A percentile compares a stretch with the other conserved stretches of the same genome.
These are phyloP conservation scores for Carpatolechia fugitivella DNA, from an alignment of 2,888 invertebrate genomes.

Conservation along the genomic window DNA sequence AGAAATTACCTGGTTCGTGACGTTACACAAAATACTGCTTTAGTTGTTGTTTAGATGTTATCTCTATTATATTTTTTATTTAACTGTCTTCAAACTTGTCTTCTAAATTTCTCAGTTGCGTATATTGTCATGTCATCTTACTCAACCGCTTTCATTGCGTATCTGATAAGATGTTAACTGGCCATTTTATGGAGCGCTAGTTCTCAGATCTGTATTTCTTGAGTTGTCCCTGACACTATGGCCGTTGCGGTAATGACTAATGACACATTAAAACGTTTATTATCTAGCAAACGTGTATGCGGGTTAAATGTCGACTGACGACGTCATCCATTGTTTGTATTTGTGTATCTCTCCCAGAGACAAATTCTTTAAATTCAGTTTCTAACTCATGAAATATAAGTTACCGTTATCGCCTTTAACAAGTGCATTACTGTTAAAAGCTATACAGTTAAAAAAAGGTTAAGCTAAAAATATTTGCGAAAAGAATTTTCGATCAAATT, in stretches of 20 bases:
- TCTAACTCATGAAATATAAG: background rate
- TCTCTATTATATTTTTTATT: background rate
- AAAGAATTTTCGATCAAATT: constrained; percentile 33
- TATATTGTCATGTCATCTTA: background rate
- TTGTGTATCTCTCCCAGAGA: constrained; percentile 5
- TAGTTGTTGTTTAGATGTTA: background rate
- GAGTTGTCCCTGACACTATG: constrained; percentile 26
- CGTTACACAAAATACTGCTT: constrained; percentile 2
- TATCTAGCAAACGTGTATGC: constrained; percentile 31
- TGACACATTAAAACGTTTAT: constrained; percentile 26
- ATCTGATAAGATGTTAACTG: constrained; percentile 8
- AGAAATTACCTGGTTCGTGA: constrained; percentile 22
- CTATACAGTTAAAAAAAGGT: no score
- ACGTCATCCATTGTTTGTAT: constrained; percentile 34
- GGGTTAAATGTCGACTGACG: constrained; percentile 46
- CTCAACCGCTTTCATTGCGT: background rate
- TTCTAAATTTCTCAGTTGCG: background rate
- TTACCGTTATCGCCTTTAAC: no score
- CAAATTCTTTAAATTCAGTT: background rate
- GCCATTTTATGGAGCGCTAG: background rate
- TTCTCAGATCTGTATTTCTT: background rate
- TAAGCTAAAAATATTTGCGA: constrained; percentile 30
- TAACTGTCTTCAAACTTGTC: constrained; percentile 4
- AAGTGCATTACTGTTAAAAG: no score
- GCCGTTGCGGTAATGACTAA: constrained; percentile 33